Evolutionary conservation across 2,888 invertebrate genomes (phyloP).

Genomic region (Fabriciana adippe): DNA sequence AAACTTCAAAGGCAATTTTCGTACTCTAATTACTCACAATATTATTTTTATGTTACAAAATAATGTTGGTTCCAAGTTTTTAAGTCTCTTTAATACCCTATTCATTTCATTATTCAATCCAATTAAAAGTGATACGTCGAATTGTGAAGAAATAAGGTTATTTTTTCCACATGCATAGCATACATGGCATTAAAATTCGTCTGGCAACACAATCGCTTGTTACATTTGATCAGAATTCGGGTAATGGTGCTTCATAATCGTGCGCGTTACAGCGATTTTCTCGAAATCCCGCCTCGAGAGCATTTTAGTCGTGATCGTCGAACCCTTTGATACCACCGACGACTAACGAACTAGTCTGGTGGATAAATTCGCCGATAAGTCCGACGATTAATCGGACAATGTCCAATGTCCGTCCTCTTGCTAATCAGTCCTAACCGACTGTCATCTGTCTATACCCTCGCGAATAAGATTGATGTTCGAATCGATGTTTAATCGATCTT

Average conservation of each 20-base stretch:
- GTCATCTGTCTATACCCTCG: conserved; percentile 40
- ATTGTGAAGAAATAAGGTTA: neutral
- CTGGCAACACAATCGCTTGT: conserved; percentile 41
- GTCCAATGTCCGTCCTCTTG: conserved; percentile 49
- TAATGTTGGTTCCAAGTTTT: conserved; percentile 22
- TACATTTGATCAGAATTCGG: conserved; percentile 45
- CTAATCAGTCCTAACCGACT: conserved; percentile 53
- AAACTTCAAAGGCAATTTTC: conserved; percentile 40
- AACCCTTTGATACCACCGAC: conserved; percentile 71
- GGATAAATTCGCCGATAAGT: conserved; percentile 58
- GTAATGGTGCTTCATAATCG: conserved; percentile 63
- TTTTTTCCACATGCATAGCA: neutral
- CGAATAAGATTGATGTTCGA: conserved; percentile 41
- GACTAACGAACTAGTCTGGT: conserved; percentile 63
- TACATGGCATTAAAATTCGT: conserved; percentile 21
- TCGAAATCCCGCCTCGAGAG: conserved; percentile 69
- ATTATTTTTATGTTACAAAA: conserved; percentile 34
- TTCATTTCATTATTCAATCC: neutral
- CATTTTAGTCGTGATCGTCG: conserved; percentile 69
- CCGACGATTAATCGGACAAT: conserved; percentile 43
- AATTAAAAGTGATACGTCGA: neutral
- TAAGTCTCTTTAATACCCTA: conserved; percentile 16
- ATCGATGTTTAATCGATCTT: conserved; percentile 37
- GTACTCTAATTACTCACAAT: conserved; percentile 34
- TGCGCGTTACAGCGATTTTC: conserved; percentile 67